Percentiles rank a stretch among this genome's conserved stretches.
These are phyloP conservation scores for Macroglossus sobrinus DNA, from an alignment of 2,113 vertebrate genomes.

Conservation along the genomic window DNA sequence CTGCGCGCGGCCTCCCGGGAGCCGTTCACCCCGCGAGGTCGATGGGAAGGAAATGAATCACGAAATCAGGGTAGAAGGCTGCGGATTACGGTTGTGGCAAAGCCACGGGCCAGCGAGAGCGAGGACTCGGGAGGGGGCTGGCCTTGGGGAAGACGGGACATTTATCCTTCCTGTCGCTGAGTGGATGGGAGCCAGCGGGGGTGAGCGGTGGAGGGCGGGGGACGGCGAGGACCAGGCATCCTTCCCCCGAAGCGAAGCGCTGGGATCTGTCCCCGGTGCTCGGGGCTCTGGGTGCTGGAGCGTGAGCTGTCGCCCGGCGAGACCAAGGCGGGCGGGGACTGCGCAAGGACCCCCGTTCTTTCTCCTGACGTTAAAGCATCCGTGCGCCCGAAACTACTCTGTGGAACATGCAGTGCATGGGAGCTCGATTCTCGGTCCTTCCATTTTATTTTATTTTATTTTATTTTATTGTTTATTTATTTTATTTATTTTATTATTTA, in stretches of 20 bases:
- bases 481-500: too few relatives aligned
- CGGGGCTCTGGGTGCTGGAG: neutral
- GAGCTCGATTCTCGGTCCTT: neutral
- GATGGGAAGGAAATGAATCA: neutral
- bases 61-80: neutral
- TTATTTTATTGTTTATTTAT: too few relatives aligned
- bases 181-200: neutral
- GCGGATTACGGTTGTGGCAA: neutral
- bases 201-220: neutral
- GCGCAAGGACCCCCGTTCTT: neutral
- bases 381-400: neutral
- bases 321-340: neutral
- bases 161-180: neutral
- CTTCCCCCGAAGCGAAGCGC: neutral
- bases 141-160: neutral
- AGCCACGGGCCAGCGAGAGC: neutral
- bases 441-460: too few relatives aligned
- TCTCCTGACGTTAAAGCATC: neutral
- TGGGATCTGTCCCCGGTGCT: neutral
- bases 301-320: neutral
- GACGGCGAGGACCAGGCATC: neutral
- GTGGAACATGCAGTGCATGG: neutral
- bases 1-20: neutral
- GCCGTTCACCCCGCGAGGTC: neutral
- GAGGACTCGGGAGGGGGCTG: neutral